phyloP scores from a whole-genome alignment of 2,797 vertebrate species.

The Darevskia mixta region DNA sequence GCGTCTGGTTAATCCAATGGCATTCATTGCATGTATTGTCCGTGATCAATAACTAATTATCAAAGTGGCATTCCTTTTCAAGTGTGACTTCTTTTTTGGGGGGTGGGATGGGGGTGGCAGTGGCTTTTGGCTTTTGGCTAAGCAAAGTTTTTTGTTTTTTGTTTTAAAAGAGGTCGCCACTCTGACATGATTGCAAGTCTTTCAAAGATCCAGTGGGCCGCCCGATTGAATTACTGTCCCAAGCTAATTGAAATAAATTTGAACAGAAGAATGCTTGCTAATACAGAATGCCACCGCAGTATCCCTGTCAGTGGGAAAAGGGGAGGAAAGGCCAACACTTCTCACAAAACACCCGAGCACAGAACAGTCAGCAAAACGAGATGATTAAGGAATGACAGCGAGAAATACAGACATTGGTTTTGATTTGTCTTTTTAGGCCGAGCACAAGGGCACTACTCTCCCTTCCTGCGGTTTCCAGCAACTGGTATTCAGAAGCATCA shows the following conservation, averaged over 20 bases:
- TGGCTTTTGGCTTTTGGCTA: conserved; percentile 95
- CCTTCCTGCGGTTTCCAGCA: no score
- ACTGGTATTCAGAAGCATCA: no score
- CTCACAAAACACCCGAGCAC: conserved; percentile 59
- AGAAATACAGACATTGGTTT: conserved; percentile 32
- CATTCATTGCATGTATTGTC: conserved; percentile 87
- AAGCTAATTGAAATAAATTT: conserved; percentile 95
- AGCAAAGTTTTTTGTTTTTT: conserved; percentile 39
- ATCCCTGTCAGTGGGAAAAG: conserved; percentile 81
- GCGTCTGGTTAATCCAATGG: conserved; percentile 90
- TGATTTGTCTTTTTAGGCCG: conserved; percentile 31
- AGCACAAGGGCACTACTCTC: background rate
- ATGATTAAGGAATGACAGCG: conserved; percentile 54
- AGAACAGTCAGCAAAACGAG: conserved; percentile 35
- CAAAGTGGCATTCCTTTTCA: conserved; percentile 91
- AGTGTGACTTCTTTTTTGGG: conserved; percentile 83
- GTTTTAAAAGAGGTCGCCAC: conserved; percentile 79
- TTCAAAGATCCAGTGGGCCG: conserved; percentile 90
- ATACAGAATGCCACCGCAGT: conserved; percentile 91
- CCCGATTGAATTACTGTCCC: conserved; percentile 93
- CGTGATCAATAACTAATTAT: conserved; percentile 99
- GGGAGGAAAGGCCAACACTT: conserved; percentile 67
- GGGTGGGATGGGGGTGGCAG: conserved; percentile 66
- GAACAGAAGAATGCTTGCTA: conserved; percentile 95
- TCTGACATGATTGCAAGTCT: conserved; percentile 87